These are phyloP conservation scores for Drosophila pruinosa DNA, from an alignment of 1,140 invertebrate genomes.

Conservation along the genomic window DNA sequence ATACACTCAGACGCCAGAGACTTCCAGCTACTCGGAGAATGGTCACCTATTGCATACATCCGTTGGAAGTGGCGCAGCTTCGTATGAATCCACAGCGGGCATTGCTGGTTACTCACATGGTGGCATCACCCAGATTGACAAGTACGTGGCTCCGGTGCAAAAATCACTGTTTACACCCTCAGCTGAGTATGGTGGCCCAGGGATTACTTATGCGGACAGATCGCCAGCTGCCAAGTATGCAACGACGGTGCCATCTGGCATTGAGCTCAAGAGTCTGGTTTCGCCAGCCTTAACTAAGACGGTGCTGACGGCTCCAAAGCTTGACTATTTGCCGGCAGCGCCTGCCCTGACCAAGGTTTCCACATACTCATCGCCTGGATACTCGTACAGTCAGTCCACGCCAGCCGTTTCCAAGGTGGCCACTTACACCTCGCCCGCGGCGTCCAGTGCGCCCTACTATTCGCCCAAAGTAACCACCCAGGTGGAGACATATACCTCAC, in stretches of 20 bases:
- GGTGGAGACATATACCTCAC: slow-evolving; percentile 63
- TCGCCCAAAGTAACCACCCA: slow-evolving; percentile 60
- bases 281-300: slow-evolving; percentile 58
- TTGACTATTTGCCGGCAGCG: slow-evolving; percentile 54
- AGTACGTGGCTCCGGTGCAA: slow-evolving; percentile 64
- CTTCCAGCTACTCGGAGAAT: slow-evolving; percentile 71
- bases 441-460: slow-evolving; percentile 45
- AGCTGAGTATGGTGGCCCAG: slow-evolving; percentile 56
- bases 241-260: slow-evolving; percentile 68
- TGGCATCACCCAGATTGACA: slow-evolving; percentile 53
- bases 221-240: slow-evolving; percentile 78
- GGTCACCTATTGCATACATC: slow-evolving; percentile 62
- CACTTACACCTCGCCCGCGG: slow-evolving; percentile 48
- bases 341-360: slow-evolving; percentile 48
- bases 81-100: slow-evolving; percentile 61
- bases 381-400: slow-evolving; percentile 54
- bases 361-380: slow-evolving; percentile 61
- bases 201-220: slow-evolving; percentile 76
- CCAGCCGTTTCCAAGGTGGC: slow-evolving; percentile 62
- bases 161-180: slow-evolving; percentile 58
- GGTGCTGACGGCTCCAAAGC: slow-evolving; percentile 35
- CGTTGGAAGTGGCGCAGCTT: slow-evolving; percentile 47
- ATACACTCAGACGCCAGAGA: slow-evolving; percentile 60
- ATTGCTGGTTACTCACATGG: slow-evolving; percentile 57
- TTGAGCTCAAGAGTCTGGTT: slow-evolving; percentile 71